A percentile compares a stretch with the other conserved stretches of the same genome.
phyloP scores from a whole-genome alignment of 2,888 invertebrate genomes.

The Liodrosophila aerea region DNA sequence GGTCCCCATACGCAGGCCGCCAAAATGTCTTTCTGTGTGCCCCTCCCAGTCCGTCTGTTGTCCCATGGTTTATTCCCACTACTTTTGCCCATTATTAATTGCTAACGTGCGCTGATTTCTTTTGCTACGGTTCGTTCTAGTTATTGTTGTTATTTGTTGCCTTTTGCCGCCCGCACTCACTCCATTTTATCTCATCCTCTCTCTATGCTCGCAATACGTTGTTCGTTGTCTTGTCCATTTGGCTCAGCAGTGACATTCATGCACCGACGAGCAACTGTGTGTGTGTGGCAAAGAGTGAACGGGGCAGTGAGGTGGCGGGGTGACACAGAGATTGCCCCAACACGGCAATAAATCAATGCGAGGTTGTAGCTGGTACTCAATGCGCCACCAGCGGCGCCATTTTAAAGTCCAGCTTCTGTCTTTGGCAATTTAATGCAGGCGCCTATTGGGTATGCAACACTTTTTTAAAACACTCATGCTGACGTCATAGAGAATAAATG shows the following conservation, averaged over 20 bases:
- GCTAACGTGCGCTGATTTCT: conserved; percentile 77
- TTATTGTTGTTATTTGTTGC: conserved; percentile 57
- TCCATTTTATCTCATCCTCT: conserved; percentile 35
- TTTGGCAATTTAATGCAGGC: conserved; percentile 39
- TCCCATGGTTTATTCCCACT: conserved; percentile 48
- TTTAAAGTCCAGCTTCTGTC: conserved; percentile 52
- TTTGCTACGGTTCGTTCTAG: conserved; percentile 47
- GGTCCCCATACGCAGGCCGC: conserved; percentile 69
- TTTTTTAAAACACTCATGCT: conserved; percentile 14
- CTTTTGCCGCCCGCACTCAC: conserved; percentile 16
- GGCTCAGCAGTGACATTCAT: conserved; percentile 74
- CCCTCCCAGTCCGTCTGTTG: neutral
- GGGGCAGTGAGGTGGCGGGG: neutral
- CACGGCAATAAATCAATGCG: conserved; percentile 69
- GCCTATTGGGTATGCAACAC: conserved; percentile 20
- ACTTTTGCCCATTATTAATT: conserved; percentile 73
- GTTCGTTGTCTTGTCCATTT: conserved; percentile 67
- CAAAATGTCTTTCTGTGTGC: conserved; percentile 45
- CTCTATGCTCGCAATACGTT: conserved; percentile 12
- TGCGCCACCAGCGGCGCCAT: conserved; percentile 26
- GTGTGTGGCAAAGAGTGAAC: neutral
- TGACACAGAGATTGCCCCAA: conserved; percentile 29
- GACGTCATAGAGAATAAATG: neutral
- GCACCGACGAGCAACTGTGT: conserved; percentile 60
- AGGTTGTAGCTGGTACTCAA: conserved; percentile 35